phyloP scores from a whole-genome alignment of 2,113 vertebrate genomes.

The Lampris incognitus region DNA sequence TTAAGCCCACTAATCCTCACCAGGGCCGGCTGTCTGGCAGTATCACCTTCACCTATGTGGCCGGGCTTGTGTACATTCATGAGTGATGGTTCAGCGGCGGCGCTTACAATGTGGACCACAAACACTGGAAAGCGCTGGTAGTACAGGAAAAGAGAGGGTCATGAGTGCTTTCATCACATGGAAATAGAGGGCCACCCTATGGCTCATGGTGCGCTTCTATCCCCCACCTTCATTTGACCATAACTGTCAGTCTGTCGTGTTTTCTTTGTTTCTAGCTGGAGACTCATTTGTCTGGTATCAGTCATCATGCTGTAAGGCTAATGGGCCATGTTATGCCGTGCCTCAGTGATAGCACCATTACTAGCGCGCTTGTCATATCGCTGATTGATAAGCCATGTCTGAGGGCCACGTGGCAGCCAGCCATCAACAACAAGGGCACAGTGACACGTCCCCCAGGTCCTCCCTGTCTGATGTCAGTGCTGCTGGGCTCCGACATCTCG shows the following conservation, averaged over 20 bases:
- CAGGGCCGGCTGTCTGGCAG: slow-evolving; percentile 67
- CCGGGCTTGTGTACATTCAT: slow-evolving; percentile 65
- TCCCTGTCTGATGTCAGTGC: not conserved
- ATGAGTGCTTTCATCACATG: slow-evolving; percentile 10
- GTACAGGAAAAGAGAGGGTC: slow-evolving; percentile 18
- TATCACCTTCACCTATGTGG: slow-evolving; percentile 75
- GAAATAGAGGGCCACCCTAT: slow-evolving; percentile 24
- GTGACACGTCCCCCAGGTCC: slow-evolving; percentile 5
- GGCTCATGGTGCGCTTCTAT: not conserved
- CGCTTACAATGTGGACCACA: slow-evolving; percentile 50
- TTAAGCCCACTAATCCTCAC: slow-evolving; percentile 82
- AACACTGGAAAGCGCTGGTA: slow-evolving; percentile 40
- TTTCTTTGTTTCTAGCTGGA: slow-evolving; percentile 9
- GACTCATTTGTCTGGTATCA: slow-evolving; percentile 51
- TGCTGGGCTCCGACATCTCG: not conserved
- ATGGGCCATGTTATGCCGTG: slow-evolving; percentile 63
- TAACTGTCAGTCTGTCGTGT: slow-evolving; percentile 32
- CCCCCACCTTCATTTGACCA: slow-evolving; percentile 28
- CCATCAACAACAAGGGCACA: not conserved
- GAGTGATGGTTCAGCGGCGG: slow-evolving; percentile 53
- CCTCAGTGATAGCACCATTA: slow-evolving; percentile 35
- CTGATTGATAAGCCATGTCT: slow-evolving; percentile 34
- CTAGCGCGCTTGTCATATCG: slow-evolving; percentile 46
- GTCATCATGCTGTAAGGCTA: slow-evolving; percentile 60
- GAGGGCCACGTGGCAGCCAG: slow-evolving; percentile 11